A percentile compares a stretch with the other conserved stretches of the same genome.
phyloP scores from a whole-genome alignment of 2,888 invertebrate species.

The Rutpela maculata region DNA sequence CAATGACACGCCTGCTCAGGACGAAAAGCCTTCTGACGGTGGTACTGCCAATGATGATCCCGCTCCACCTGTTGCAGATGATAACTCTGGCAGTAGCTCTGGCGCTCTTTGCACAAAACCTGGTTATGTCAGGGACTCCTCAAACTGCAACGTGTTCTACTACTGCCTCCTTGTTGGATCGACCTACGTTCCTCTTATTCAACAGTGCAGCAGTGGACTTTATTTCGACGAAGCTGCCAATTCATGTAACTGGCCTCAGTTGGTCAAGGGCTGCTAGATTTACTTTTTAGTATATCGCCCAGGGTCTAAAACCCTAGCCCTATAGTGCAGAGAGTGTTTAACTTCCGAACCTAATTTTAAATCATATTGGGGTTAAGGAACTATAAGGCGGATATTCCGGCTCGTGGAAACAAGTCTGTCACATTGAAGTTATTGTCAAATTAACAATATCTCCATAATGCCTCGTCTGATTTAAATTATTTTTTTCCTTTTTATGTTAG shows the following conservation, averaged over 20 bases:
- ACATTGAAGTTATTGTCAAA: no score
- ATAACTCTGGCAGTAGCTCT: neutral
- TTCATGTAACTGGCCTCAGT: conserved; percentile 72
- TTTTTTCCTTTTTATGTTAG: no score
- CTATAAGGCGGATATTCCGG: no score
- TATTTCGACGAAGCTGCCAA: conserved; percentile 70
- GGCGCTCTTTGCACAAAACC: conserved; percentile 66
- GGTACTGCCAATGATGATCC: neutral
- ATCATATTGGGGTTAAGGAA: no score
- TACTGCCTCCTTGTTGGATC: conserved; percentile 67
- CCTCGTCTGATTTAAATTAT: no score
- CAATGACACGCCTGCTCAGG: neutral
- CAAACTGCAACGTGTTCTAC: conserved; percentile 73
- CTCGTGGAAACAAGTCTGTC: no score
- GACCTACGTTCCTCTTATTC: conserved; percentile 63
- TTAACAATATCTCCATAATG: no score
- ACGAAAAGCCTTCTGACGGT: conserved; percentile 14
- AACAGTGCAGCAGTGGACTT: conserved; percentile 70
- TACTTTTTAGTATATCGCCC: neutral
- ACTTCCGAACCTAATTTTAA: no score
- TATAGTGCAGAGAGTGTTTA: no score
- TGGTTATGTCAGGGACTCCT: conserved; percentile 73
- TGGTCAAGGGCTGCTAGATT: conserved; percentile 59
- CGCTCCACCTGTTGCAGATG: neutral
- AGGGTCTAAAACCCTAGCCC: no score